Evolutionary conservation across 2,113 vertebrate species (phyloP), one percentile per base, ranked within the genome.

Genomic region (Pelecanoides urinatrix): DNA sequence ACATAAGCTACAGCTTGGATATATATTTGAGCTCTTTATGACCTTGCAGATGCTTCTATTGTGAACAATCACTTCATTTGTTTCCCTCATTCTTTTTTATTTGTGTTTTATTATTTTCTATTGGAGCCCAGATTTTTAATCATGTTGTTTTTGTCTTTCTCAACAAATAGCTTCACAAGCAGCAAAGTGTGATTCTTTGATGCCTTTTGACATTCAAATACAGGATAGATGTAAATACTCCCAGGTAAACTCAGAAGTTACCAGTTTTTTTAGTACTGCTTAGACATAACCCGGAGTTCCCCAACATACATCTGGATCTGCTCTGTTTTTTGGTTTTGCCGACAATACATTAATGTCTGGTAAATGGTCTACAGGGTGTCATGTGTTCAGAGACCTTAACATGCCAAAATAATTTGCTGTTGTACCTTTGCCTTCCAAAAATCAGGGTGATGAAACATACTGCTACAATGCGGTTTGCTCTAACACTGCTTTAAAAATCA

Each of bases 401-500:
- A 8, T 73, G 85, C 71, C 74, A 90, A 92, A 93, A 88, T 70
- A 82, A 73, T 90, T 76, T 83, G 58, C 42, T 83, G 15, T 86
- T 82, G 27, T 88, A 70, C 50, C 75, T 90, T 84, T 92, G 44
- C 34, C 27, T 93, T 93, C 74, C 65, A 92, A 92, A 94, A 92
- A n/a, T 42, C 45, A 86, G 38, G 71, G 86, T n/a, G 81, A 86
- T 76, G 52, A 93, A 95, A 68, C 58, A 45, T 45, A 26, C 10
- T 80, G 62, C 17, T 92, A 45, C 53, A 82, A 79, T n/a, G 49
- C 10, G 20, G 30, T 84, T 96, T 91, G 16, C n/a, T 78, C 30
- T 85, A 85, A 72, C 38, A 68, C 34, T 52, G 74, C 61, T 56
- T 87, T 81, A 90, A 91, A 87, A 91, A 68, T 67, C 65, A 53